A percentile compares a stretch with the other conserved stretches of the same genome.
Conservation (phyloP, 1,140 invertebrate species). For the Drosophila tani region DNA sequence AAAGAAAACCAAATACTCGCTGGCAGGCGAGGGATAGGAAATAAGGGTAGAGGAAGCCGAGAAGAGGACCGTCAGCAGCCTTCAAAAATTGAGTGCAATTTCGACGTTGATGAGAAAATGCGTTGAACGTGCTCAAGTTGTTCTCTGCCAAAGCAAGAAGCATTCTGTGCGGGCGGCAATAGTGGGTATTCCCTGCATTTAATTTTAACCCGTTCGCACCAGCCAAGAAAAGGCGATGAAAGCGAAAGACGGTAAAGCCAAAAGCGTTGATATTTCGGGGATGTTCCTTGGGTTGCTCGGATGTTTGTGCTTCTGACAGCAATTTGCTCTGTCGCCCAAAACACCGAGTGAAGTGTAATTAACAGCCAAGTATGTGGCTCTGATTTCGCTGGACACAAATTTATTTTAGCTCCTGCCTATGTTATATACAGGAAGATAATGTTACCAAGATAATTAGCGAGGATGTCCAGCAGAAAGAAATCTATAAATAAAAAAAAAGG, state of each 20-base stretch:
- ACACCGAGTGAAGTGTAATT: conserved; percentile 38
- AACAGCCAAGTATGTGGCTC: conserved; percentile 31
- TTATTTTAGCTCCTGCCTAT: background rate
- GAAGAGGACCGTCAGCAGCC: conserved; percentile 51
- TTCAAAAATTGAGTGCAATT: conserved; percentile 84
- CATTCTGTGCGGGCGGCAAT: conserved; percentile 9
- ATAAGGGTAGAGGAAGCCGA: conserved; percentile 26
- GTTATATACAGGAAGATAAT: background rate
- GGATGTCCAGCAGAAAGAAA: background rate
- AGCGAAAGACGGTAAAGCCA: conserved; percentile 33
- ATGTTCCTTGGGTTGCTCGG: background rate
- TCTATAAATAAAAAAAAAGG: background rate
- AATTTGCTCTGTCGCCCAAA: conserved; percentile 30
- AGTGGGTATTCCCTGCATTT: conserved; percentile 41
- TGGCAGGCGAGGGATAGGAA: conserved; percentile 26
- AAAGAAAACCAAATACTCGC: conserved; percentile 34
- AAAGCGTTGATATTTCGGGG: conserved; percentile 9
- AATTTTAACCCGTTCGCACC: conserved; percentile 69
- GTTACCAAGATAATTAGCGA: conserved; percentile 18
- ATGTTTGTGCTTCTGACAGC: conserved; percentile 40
- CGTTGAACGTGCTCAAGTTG: conserved; percentile 84
- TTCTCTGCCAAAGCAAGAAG: conserved; percentile 38
- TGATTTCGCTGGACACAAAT: conserved; percentile 38
- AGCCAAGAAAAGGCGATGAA: conserved; percentile 62
- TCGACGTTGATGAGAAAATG: conserved; percentile 83